A percentile compares a stretch with the other conserved stretches of the same genome.
Evolutionary conservation across 1,140 invertebrate genomes (phyloP).

Genomic region (Tyrophagus putrescentiae): DNA sequence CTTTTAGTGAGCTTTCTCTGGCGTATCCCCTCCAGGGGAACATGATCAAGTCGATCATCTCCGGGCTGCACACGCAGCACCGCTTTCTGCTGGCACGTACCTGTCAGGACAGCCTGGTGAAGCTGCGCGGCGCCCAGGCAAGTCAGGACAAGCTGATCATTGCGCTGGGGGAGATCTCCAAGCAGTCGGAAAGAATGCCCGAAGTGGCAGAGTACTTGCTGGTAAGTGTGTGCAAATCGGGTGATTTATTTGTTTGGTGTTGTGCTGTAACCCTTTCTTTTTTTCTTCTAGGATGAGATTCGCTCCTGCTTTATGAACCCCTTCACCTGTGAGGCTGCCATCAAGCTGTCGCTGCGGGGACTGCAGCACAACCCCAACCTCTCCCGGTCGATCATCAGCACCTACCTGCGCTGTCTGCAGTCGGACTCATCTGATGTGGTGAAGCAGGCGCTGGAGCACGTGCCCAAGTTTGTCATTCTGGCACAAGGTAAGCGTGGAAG

Average conservation of each 20-base stretch:
- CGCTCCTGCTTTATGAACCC: constrained; percentile 46
- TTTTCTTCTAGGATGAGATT: constrained; percentile 28
- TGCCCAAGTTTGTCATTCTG: constrained; percentile 63
- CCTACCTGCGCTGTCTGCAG: constrained; percentile 61
- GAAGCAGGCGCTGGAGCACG: constrained; percentile 56
- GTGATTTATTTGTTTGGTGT: not conserved
- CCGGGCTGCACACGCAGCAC: constrained; percentile 8
- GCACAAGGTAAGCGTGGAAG: constrained; percentile 47
- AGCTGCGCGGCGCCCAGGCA: not conserved
- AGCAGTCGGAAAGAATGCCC: constrained; percentile 49
- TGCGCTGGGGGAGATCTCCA: constrained; percentile 54
- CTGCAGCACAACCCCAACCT: constrained; percentile 48
- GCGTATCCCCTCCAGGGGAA: not conserved
- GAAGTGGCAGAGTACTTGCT: constrained; percentile 48
- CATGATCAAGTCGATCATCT: constrained; percentile 10
- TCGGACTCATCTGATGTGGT: constrained; percentile 59
- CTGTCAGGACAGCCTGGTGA: constrained; percentile 9
- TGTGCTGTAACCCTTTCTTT: not conserved
- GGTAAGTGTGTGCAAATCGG: constrained; percentile 12
- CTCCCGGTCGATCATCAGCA: constrained; percentile 43
- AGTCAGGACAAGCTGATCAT: constrained; percentile 42
- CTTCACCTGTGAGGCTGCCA: constrained; percentile 46
- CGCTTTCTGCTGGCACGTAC: not conserved
- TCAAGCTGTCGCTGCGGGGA: constrained; percentile 46
- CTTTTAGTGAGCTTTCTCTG: not conserved